These are phyloP conservation scores for silkworm (Bombyx mori) DNA, from an alignment of 1,140 invertebrate species.

Conservation along the genomic window ASM3026992v2 NC_085108.1:5443001-5443500, in stretches of 20 bases:
- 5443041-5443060: slow-evolving; percentile 29
- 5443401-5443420: slow-evolving; percentile 24
- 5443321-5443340: slow-evolving; percentile 37
- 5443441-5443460: slow-evolving; percentile 48
- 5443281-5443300: slow-evolving; percentile 16
- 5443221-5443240: slow-evolving; percentile 44
- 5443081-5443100: slow-evolving; percentile 14
- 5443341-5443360: slow-evolving; percentile 28
- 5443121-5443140: slow-evolving; percentile 7
- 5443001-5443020: slow-evolving; percentile 48
- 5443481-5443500: slow-evolving; percentile 27
- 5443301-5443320: slow-evolving; percentile 30
- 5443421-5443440: slow-evolving; percentile 37
- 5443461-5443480: slow-evolving; percentile 28
- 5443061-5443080: slow-evolving; percentile 15
- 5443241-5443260: slow-evolving; percentile 30
- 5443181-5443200: slow-evolving; percentile 32
- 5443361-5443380: slow-evolving; percentile 28
- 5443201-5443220: slow-evolving; percentile 40
- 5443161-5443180: slow-evolving; percentile 15
- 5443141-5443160: slow-evolving; percentile 10
- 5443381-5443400: slow-evolving; percentile 19
- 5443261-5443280: slow-evolving; percentile 23
- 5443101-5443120: slow-evolving; percentile 11
- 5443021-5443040: slow-evolving; percentile 50